Evolutionary conservation across 2,797 vertebrate species (phyloP).

Genomic region (Chiloscyllium punctatum): DNA sequence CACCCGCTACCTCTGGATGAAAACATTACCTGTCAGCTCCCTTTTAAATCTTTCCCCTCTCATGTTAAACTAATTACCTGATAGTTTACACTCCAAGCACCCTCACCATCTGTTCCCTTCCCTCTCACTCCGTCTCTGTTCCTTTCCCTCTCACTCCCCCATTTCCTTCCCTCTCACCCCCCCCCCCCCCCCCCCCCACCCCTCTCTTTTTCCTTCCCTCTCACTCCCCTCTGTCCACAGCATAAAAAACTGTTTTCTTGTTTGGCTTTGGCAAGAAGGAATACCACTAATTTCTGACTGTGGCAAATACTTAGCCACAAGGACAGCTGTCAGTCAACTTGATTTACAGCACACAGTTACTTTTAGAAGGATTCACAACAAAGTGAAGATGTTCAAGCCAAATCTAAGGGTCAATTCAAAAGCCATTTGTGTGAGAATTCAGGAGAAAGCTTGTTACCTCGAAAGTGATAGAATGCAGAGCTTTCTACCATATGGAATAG

Average conservation of each 20-base stretch:
- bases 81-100: no score
- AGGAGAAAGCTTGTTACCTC: background rate
- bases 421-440: background rate
- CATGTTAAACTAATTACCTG: no score
- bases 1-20: no score
- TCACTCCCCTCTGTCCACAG: no score
- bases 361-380: background rate
- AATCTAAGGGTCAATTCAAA: background rate
- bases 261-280: background rate
- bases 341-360: background rate
- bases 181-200: no score
- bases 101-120: no score
- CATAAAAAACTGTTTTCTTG: background rate
- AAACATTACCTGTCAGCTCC: no score
- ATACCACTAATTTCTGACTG: background rate
- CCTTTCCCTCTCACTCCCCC: no score
- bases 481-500: background rate
- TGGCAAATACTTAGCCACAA: background rate
- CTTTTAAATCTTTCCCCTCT: no score
- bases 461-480: background rate
- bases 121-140: no score
- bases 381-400: background rate
- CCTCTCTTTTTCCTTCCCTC: no score
- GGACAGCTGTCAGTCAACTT: background rate
- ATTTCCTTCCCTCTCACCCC: no score